Evolutionary conservation across 2,113 vertebrate species (phyloP), one percentile per base, ranked within the genome.

Genomic region (Tauraco erythrolophus): DNA sequence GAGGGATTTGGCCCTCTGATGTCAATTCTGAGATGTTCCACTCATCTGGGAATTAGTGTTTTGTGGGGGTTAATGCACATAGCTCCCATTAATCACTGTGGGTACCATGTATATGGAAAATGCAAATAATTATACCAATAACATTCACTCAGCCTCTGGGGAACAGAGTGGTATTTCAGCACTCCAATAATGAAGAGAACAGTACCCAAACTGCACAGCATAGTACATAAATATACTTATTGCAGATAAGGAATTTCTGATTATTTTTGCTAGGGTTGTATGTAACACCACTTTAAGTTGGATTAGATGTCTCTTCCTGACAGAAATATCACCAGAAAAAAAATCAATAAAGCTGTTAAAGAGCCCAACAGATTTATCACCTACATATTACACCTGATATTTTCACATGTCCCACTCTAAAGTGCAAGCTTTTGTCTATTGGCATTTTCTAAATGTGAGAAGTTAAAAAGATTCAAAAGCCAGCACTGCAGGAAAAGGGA

Each of bases 401-500:
- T 97, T 98, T 72, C 87, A 93, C 69, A 69, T 61, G 68, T 45
- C 50, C 94, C 86, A 91, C 90, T 91, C 89, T 81, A 80, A 82
- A 96, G 85, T 70, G 90, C 93, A 97, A 94, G 94, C 92, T 57
- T 97, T 98, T 98, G 82, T 97, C 94, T 98, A 94, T n/a, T 96
- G 89, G 89, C 91, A 97, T 97, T 98, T 98, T 92, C 85, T 83
- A 97, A 97, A 96, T 95, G 88, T 41, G 54, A 98, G 75, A 88
- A 91, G 75, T 91, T 92, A 93, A 91, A 96, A 57, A 75, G 80
- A 96, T 22, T 91, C 58, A 61, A 79, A 97, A 97, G 66, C 23
- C 58, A 94, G 65, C 71, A 50, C 93, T 96, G 88, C 37, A 31
- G 60, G 31, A 77, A 95, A 82, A 84, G 33, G 22, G 50, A 95